Conservation (phyloP, 2,113 vertebrate genomes). For the Psilopogon haemacephalus region DNA sequence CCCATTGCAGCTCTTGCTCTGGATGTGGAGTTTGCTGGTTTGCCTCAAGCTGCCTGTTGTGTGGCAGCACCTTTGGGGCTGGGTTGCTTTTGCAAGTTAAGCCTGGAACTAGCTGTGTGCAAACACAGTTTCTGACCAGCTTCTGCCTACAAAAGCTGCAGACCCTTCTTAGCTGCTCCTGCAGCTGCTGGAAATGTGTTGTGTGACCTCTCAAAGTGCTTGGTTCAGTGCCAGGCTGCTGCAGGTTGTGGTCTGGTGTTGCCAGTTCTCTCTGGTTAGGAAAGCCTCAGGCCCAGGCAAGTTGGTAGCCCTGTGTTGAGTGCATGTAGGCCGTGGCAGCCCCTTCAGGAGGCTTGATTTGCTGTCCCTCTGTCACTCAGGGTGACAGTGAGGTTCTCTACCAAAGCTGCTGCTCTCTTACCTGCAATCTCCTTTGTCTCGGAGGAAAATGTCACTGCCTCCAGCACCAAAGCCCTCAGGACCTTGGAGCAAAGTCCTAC, state of each 20-base stretch:
- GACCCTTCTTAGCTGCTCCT: neutral
- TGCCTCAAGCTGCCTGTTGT: neutral
- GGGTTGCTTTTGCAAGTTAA: neutral
- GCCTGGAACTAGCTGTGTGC: neutral
- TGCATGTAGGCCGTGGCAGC: neutral
- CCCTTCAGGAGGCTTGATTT: neutral
- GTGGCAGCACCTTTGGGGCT: neutral
- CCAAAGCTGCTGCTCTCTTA: conserved; percentile 60
- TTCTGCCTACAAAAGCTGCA: neutral
- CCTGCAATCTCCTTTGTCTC: conserved; percentile 68
- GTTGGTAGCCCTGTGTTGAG: neutral
- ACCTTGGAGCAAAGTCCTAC: neutral
- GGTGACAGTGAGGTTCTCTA: conserved; percentile 73
- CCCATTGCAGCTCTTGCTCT: neutral
- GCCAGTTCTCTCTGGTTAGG: neutral
- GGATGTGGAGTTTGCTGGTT: neutral
- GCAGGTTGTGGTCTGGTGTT: neutral
- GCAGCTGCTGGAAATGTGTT: neutral
- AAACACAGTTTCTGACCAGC: neutral
- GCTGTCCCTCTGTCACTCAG: conserved; percentile 42
- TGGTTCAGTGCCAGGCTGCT: neutral
- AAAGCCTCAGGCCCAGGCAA: neutral
- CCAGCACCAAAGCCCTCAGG: neutral
- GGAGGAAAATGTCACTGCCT: conserved; percentile 13
- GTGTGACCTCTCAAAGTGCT: neutral